Base-by-base conservation (phyloP, 2,888 invertebrate genomes). In the Rotaria sp. region DNA sequence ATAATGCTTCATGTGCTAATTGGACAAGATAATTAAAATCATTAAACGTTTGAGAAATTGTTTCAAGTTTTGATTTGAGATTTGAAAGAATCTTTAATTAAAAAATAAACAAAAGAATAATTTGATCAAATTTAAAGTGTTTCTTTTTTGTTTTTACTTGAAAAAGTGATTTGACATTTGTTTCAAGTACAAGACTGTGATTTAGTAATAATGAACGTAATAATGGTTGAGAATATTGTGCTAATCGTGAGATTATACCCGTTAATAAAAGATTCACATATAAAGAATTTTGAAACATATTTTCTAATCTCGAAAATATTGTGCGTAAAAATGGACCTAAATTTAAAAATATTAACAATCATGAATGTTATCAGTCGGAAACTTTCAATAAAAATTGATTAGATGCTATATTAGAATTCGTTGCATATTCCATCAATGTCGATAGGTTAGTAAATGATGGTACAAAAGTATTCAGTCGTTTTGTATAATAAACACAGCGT, bases 251-350 rank as follows among this genome's bases (percentile, higher is more conserved):
- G 84, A 98, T 93, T 50, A 96, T 93, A 13, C 95, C 95, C 10
- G 96, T 96, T 88, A 97, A 93, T 89, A 95, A 94, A 87, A 96
- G 93, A 92, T 96, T 96, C 35, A 95, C 94, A 88, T 94, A 94
- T 87, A 96, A 92, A 84, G 95, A 94, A 89, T 96, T 95, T 88
- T 94, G 94, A 88, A 95, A 93, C 92, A 96, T 94, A 85, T 94
- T 93, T 89, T 95, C 95, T 80, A 96, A 92, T 91, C 95, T 95
- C 88, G 94, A 93, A 89, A 97, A 93, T 86, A 96, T 91, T 87
- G 94, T 93, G 89, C 94, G 94, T 88, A 97, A 92, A 90, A 97
- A 95, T 86, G 91, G 95, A 93, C 93, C 96, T 91, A 90, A 85
- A 26, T 10, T 41, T n/a, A 3, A 38, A 41, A 75, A 24, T 11